phyloP scores from a whole-genome alignment of 1,140 invertebrate genomes.

The Leptestheria dahalacensis region DNA sequence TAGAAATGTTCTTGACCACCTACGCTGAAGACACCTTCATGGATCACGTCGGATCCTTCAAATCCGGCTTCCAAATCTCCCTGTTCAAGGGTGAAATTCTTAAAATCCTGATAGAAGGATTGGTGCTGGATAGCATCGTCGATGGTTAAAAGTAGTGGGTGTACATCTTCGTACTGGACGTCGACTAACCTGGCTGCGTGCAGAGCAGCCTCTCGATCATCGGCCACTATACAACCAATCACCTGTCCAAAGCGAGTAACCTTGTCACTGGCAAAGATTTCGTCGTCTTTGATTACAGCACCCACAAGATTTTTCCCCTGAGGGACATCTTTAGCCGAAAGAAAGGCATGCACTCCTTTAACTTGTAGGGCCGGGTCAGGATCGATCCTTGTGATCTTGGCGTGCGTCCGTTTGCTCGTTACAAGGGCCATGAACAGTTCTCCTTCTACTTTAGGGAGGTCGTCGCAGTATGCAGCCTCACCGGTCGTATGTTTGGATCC shows the following conservation, averaged over 20 bases:
- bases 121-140: slow-evolving; percentile 59
- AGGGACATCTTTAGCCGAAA: slow-evolving; percentile 50
- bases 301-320: slow-evolving; percentile 45
- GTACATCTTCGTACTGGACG: no score
- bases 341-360: slow-evolving; percentile 57
- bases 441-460: slow-evolving; percentile 53
- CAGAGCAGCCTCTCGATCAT: no score
- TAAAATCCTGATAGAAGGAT: slow-evolving; percentile 41
- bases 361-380: slow-evolving; percentile 47
- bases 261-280: slow-evolving; percentile 59
- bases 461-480: slow-evolving; percentile 83
- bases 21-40: slow-evolving; percentile 58
- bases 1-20: slow-evolving; percentile 97
- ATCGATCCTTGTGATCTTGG: slow-evolving; percentile 62
- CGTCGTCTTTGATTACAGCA: slow-evolving; percentile 56
- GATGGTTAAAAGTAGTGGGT: no score
- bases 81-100: slow-evolving; percentile 26
- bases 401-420: slow-evolving; percentile 59
- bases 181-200: no score
- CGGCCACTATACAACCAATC: no score
- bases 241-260: no score
- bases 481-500: slow-evolving; percentile 42
- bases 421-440: slow-evolving; percentile 65
- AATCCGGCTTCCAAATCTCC: slow-evolving; percentile 51
- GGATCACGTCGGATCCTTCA: slow-evolving; percentile 43